These are phyloP conservation scores for Spermophilus dauricus DNA, from an alignment of 2,113 vertebrate genomes.

Conservation along the genomic window DNA sequence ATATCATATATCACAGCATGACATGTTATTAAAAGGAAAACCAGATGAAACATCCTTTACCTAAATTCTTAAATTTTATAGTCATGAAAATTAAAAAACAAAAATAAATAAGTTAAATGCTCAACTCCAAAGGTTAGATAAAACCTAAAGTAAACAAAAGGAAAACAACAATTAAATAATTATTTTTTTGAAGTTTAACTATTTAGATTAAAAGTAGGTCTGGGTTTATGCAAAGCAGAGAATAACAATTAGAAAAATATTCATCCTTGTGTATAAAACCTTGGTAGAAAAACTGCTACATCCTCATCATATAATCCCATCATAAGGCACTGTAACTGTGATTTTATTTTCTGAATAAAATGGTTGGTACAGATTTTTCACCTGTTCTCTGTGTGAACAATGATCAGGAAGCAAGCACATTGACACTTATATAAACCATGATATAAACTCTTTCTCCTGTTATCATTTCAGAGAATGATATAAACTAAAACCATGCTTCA, in stretches of 20 bases:
- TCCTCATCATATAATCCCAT: too few species aligned
- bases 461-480: too few species aligned
- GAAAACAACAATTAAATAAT: not conserved
- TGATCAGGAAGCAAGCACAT: not conserved
- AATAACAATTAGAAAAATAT: not conserved
- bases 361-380: not conserved
- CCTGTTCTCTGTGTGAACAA: not conserved
- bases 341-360: not conserved
- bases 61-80: not conserved
- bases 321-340: not conserved
- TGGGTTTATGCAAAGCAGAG: not conserved
- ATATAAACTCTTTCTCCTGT: too few species aligned
- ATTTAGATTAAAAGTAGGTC: not conserved
- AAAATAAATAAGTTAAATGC: not conserved
- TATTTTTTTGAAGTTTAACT: not conserved
- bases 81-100: not conserved
- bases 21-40: not conserved
- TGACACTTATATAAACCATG: too few species aligned
- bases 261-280: not conserved
- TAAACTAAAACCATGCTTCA: not conserved
- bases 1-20: too few species aligned
- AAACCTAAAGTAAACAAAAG: not conserved
- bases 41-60: not conserved
- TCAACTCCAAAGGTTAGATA: not conserved
- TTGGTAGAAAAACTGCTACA: not conserved